phyloP scores from a whole-genome alignment of 2,113 vertebrate species.

The Clinocottus analis region DNA sequence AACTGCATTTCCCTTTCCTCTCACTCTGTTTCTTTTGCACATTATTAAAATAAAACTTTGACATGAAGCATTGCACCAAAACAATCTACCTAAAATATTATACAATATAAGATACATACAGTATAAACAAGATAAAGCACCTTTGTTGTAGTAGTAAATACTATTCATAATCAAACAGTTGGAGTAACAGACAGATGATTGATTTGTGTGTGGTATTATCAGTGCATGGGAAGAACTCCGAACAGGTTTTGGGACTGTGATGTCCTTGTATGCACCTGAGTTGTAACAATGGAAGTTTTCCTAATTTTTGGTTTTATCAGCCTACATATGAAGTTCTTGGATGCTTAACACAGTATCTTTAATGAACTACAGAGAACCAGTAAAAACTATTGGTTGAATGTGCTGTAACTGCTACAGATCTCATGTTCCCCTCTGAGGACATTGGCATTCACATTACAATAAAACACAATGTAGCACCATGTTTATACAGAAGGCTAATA shows the following conservation, averaged over 20 bases:
- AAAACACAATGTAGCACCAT: slow-evolving; percentile 93
- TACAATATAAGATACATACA: slow-evolving; percentile 92
- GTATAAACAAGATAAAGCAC: slow-evolving; percentile 91
- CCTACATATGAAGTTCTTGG: slow-evolving; percentile 73
- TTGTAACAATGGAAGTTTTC: slow-evolving; percentile 81
- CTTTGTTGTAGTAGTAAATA: slow-evolving; percentile 85
- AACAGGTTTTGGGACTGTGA: slow-evolving; percentile 83
- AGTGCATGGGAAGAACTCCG: slow-evolving; percentile 91
- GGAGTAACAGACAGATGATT: slow-evolving; percentile 86
- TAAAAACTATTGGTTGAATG: slow-evolving; percentile 79
- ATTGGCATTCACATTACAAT: slow-evolving; percentile 96
- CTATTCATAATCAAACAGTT: slow-evolving; percentile 85
- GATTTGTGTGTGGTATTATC: slow-evolving; percentile 88
- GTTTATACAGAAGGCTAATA: slow-evolving; percentile 87
- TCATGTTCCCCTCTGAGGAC: slow-evolving; percentile 85
- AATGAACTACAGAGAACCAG: slow-evolving; percentile 82
- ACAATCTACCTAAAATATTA: slow-evolving; percentile 92
- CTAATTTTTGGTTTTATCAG: slow-evolving; percentile 65
- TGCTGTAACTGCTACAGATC: slow-evolving; percentile 82
- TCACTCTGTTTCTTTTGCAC: slow-evolving; percentile 86
- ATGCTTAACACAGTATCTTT: slow-evolving; percentile 79
- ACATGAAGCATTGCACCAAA: slow-evolving; percentile 91
- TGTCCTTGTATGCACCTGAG: slow-evolving; percentile 89
- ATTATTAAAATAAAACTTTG: slow-evolving; percentile 97
- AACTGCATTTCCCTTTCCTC: slow-evolving; percentile 84